A percentile compares a stretch with the other conserved stretches of the same genome.
Evolutionary conservation across 2,888 invertebrate species (phyloP).

Genomic region (Tupiocoris notatus): DNA sequence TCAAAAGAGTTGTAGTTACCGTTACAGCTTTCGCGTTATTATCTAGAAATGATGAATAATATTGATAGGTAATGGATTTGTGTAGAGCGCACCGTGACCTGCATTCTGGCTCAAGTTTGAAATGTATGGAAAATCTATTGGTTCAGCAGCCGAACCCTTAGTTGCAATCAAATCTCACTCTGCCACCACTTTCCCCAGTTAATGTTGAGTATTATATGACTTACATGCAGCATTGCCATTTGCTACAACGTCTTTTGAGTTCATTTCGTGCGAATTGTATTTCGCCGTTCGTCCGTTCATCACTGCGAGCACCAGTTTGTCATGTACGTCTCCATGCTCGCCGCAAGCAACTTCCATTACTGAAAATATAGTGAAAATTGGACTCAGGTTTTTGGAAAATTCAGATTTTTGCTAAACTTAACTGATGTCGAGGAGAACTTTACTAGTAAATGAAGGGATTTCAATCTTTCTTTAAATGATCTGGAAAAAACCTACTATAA

Average conservation of each 20-base stretch:
- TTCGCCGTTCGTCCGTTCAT: constrained; percentile 69
- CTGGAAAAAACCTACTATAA: constrained; percentile 64
- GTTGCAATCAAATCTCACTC: no score
- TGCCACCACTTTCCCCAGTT: no score
- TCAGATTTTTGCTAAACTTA: no score
- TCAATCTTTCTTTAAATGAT: no score
- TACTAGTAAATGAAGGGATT: no score
- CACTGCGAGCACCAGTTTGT: constrained; percentile 79
- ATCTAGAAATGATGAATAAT: constrained; percentile 8
- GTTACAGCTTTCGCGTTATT: constrained; percentile 25
- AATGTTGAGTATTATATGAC: constrained; percentile 5
- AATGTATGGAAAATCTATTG: no score
- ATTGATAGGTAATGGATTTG: no score
- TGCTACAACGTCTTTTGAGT: constrained; percentile 42
- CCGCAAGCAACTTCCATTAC: constrained; percentile 96
- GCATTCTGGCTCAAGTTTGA: no score
- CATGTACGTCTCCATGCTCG: constrained; percentile 87
- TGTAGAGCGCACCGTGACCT: no score
- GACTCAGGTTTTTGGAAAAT: no score
- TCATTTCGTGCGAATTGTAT: constrained; percentile 45
- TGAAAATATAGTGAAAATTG: constrained; percentile 53
- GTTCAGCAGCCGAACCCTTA: no score
- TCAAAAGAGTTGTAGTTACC: constrained; percentile 65
- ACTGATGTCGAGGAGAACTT: no score
- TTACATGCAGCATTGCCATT: constrained; percentile 46